Evolutionary conservation across 2,888 invertebrate species (phyloP), one percentile per base, ranked within the genome.

Genomic region (Pollenia amentaria): DNA sequence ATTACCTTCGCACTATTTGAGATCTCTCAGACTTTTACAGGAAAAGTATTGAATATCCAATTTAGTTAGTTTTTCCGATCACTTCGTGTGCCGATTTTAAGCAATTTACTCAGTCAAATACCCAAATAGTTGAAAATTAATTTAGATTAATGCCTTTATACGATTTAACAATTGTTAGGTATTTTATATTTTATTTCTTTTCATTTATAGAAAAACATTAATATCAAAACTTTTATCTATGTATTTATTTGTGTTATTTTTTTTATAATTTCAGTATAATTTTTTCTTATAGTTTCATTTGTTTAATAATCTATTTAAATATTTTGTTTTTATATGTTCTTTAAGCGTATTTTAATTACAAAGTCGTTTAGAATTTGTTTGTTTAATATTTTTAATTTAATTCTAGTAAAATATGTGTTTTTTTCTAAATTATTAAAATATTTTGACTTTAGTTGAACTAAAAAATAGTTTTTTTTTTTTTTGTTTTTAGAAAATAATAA

Each of bases 311-410:
- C 29, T 29, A 29, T 29, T 51, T 73, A 64, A 48, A 69, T 80
- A 75, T 48, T 73, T 78, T 83, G 38, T 72, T 44, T 73, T 51
- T 82, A 29, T 29, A 29, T 55, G 18, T 53, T 53, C 14, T 75
- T 70, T 85, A 85, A 79, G 83, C 86, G 84, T 86, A 79, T 88
- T 84, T 60, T 83, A 73, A 81, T 85, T 87, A 85, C 87, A 87
- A 87, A 85, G 84, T 87, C 85, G 73, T 85, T 82, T 82, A 87
- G 85, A 77, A 76, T 82, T 82, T 78, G 62, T 80, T 60, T 55
- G 10, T 73, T 64, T 64, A 65, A 38, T 64, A 16, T 65, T 29
- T 16, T 69, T 21, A 42, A 65, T 46, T 65, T 29, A 65, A 29
- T 65, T 18, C 14, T 64, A 55, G 12, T 16, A 46, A 65, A n/a